Evolutionary conservation across 2,888 invertebrate species (phyloP), one percentile per base, ranked within the genome.

Genomic region (Dryococelus australis): DNA sequence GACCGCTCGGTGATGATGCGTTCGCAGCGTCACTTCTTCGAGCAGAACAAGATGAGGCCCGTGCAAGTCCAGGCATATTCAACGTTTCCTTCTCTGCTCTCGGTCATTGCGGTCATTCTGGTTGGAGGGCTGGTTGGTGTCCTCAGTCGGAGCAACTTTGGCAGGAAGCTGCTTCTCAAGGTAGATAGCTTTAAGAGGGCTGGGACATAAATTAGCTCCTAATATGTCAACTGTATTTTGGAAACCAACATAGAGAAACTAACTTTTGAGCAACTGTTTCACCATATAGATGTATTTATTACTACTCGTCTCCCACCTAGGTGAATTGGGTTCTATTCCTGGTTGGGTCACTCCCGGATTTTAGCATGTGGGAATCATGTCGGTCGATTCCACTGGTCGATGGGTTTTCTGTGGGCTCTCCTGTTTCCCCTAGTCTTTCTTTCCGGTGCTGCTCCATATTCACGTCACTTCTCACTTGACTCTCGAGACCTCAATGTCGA

Each of bases 1-100:
- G 99, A 99, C 93, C 94, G 95, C 88, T 95, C 98, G 1, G 95
- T 99, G 0, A 95, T 96, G n/a, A 93, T 94, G 91, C 94, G 99
- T 85, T 95, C 97, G 0, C 98, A 99, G 92, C 94, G 97, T 86
- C 94, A 94, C 91, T 94, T 97, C 28, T 96, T 95, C 91, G 95
- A 96, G 81, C 92, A 93, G 0, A 94, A 95, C 0, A 94, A 96
- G 87, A 93, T 94, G 89, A 94, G 97, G 8, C 98, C 99, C 0
- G 94, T 94, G 12, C 98, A 98, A 92, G 94, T 97, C 92, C 94
- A 95, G 79, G 95, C 97, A 0, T 99, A 98, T 92, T 89, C 96
- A n/a, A 94, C 93, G 16, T 91, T 95, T 26, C 89, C 93, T n/a
- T 94, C 94, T 0, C 91, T 96, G 51, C 88, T 94, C 0, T 89